Evolutionary conservation across 2,888 invertebrate species (phyloP), one percentile per base, ranked within the genome.

Genomic region (Entomobrya multifasciata): DNA sequence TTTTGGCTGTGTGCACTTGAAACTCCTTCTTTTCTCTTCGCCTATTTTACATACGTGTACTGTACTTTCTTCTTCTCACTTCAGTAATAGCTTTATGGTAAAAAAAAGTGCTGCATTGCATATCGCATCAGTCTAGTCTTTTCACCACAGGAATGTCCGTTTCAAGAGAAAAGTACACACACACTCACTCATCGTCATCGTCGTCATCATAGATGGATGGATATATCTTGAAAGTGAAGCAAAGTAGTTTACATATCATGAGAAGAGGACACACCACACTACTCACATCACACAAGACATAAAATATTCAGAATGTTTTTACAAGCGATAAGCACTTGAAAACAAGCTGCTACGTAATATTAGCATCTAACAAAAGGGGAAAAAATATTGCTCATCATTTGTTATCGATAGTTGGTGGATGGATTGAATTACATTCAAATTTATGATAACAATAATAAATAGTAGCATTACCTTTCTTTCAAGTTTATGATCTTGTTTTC

Each of bases 81-180:
- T n/a, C n/a, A n/a, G n/a, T n/a, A n/a, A n/a, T n/a, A n/a, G n/a
- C n/a, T n/a, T n/a, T n/a, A n/a, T n/a, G n/a, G n/a, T n/a, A n/a
- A n/a, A n/a, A n/a, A n/a, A n/a, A n/a, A n/a, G n/a, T n/a, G n/a
- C n/a, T n/a, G n/a, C n/a, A n/a, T n/a, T n/a, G n/a, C n/a, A n/a
- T n/a, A n/a, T n/a, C n/a, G 36, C 36, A 36, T 36, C 36, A 36
- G 5, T 36, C 4, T 6, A 36, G 5, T 8, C 36, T 36, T 6
- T 6, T 36, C 4, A 4, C 36, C 36, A 36, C 36, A 36, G 57
- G 25, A 57, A 57, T 22, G 57, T 57, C 25, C 60, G n/a, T 11
- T 60, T 60, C 11, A 60, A 60, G 60, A 27, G 25, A 30, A 60
- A 62, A 13, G 62, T 62, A 62, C 17, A 15, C 62, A 36, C n/a